Conservation (phyloP, 2,113 vertebrate species). For the Pagrus major region DNA sequence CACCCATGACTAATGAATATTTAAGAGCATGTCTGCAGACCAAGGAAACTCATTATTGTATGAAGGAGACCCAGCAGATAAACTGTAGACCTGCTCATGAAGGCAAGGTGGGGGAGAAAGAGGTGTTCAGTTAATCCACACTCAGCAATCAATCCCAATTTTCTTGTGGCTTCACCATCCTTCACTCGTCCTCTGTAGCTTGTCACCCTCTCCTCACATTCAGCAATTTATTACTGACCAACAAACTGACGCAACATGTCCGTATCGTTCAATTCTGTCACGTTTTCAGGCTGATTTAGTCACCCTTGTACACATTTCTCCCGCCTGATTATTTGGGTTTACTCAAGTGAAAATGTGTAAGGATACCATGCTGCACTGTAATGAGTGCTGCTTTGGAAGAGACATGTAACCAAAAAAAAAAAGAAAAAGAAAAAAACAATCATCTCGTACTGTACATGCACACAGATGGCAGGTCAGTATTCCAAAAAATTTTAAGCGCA, state of each 20-base stretch:
- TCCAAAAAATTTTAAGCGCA: constrained; percentile 69
- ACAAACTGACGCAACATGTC: constrained; percentile 43
- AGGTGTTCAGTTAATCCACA: constrained; percentile 69
- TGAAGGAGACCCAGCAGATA: constrained; percentile 74
- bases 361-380: constrained; percentile 41
- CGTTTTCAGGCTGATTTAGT: constrained; percentile 49
- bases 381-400: constrained; percentile 51
- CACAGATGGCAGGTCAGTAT: constrained; percentile 74
- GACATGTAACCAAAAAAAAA: constrained; percentile 19
- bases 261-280: constrained; percentile 45
- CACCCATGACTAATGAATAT: constrained; percentile 81
- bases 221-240: constrained; percentile 58
- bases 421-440: constrained; percentile 46
- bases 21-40: constrained; percentile 77
- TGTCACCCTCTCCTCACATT: constrained; percentile 46
- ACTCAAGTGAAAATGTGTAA: constrained; percentile 56
- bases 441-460: constrained; percentile 63
- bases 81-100: constrained; percentile 57
- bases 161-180: constrained; percentile 63
- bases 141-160: constrained; percentile 74
- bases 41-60: constrained; percentile 77
- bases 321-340: constrained; percentile 64
- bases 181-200: constrained; percentile 56
- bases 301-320: constrained; percentile 54
- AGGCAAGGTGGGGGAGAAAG: constrained; percentile 24